These are phyloP conservation scores for Stegastes partitus DNA, from an alignment of 2,113 vertebrate species.

Conservation along the genomic window DNA sequence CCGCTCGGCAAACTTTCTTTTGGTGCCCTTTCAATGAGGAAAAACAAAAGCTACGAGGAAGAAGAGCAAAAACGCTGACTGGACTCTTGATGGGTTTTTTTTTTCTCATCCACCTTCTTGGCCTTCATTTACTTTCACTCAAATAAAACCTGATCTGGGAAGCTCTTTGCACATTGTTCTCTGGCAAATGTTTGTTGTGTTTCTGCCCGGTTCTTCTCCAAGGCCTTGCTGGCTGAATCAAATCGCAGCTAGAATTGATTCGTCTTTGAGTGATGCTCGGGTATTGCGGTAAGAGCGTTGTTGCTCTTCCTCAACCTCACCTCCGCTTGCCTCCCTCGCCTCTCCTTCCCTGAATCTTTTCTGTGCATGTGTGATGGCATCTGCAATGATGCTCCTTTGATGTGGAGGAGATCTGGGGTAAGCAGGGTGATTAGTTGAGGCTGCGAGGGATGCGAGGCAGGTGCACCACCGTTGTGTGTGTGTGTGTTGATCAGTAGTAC, in stretches of 20 bases:
- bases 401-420: constrained; percentile 59
- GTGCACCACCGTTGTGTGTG: constrained; percentile 34
- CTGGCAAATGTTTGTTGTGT: not conserved
- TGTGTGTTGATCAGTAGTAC: constrained; percentile 38
- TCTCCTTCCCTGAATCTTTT: constrained; percentile 18
- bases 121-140: constrained; percentile 15
- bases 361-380: constrained; percentile 49
- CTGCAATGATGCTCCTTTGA: constrained; percentile 65
- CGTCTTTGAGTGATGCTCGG: constrained; percentile 42
- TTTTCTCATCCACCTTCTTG: constrained; percentile 6
- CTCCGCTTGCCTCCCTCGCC: not conserved
- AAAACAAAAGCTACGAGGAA: constrained; percentile 49
- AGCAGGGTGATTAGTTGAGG: constrained; percentile 48
- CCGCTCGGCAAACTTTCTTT: constrained; percentile 43
- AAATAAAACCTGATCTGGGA: constrained; percentile 5
- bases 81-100: constrained; percentile 9
- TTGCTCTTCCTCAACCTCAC: constrained; percentile 13
- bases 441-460: constrained; percentile 45
- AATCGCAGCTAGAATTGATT: constrained; percentile 47
- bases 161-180: constrained; percentile 16
- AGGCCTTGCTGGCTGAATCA: constrained; percentile 31
- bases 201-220: constrained; percentile 14
- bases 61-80: not conserved
- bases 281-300: constrained; percentile 13
- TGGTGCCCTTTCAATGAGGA: constrained; percentile 11